Percentiles rank a stretch among this genome's conserved stretches.
phyloP scores from a whole-genome alignment of 2,113 vertebrate species.

The Poecilia latipinna region DNA sequence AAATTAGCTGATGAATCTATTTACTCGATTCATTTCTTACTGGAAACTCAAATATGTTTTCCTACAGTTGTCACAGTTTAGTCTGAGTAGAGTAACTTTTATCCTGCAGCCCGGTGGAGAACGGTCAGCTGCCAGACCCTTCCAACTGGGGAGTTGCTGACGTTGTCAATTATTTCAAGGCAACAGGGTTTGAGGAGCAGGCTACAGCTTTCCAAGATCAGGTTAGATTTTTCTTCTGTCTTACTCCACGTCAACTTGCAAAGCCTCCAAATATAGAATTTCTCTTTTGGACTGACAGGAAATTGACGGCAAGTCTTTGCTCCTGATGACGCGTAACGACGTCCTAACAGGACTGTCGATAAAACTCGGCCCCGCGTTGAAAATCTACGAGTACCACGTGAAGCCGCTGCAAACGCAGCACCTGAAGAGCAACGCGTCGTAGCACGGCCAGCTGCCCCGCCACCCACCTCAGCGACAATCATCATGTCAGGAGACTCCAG shows the following conservation, averaged over 20 bases:
- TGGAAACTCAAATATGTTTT: not conserved
- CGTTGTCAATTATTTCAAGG: slow-evolving; percentile 97
- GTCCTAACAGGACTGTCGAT: slow-evolving; percentile 98
- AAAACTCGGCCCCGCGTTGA: slow-evolving; percentile 97
- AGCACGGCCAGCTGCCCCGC: slow-evolving; percentile 64
- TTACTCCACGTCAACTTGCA: not conserved
- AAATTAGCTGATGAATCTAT: not conserved
- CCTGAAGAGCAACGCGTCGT: slow-evolving; percentile 91
- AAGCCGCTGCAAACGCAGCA: slow-evolving; percentile 97
- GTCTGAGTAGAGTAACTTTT: slow-evolving; percentile 5
- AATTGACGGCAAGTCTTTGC: slow-evolving; percentile 98
- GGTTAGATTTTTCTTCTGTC: slow-evolving; percentile 76
- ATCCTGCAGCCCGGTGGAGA: slow-evolving; percentile 82
- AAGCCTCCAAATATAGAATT: slow-evolving; percentile 19
- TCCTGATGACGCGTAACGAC: slow-evolving; percentile 98
- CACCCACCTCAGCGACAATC: slow-evolving; percentile 77
- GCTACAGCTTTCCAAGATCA: slow-evolving; percentile 95
- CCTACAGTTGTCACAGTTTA: not conserved
- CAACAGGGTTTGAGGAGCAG: slow-evolving; percentile 96
- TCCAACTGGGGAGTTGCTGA: slow-evolving; percentile 95
- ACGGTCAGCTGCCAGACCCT: slow-evolving; percentile 90
- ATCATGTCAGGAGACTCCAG: slow-evolving; percentile 64
- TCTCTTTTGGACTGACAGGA: slow-evolving; percentile 82
- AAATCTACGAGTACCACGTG: slow-evolving; percentile 99
- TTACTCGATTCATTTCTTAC: not conserved